Base-by-base conservation (phyloP, 2,888 invertebrate species). In the Eurois occulta region DNA sequence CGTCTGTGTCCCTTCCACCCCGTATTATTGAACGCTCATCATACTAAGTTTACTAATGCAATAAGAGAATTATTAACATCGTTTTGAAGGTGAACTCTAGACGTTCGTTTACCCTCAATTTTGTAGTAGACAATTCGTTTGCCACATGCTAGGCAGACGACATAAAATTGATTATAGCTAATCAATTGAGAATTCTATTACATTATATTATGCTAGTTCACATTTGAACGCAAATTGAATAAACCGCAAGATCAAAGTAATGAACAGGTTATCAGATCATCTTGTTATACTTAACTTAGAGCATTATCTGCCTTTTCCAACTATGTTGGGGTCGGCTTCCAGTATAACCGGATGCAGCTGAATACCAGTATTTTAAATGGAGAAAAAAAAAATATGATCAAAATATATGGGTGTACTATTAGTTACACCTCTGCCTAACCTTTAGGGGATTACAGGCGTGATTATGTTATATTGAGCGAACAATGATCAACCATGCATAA, bases 101-200 rank as follows among this genome's bases (percentile, higher is more conserved):
- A 28, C 58, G 75, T 69, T 43, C 58, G 18, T 58, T 69, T 35
- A 78, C 58, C 64, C 58, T 16, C 16, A 66, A 52, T 80, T 70
- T 58, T 60, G 58, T 66, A 35, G 64, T 11, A 52, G 21, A 75
- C 58, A 58, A 66, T 73, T 35, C 7, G 48, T 80, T 80, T 24
- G 58, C 58, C 80, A 43, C 80, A 80, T 64, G 67, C 76, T 72
- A 58, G 18, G 48, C 48, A 64, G 55, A 58, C 7, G 35, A 38
- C 62, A 52, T 77, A 16, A 35, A 28, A 67, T 35, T 1, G 10
- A 21, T 62, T 58, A 67, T 48, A 11, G 7, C 1, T 46, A 28
- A 55, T 58, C n/a, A 81, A 77, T 73, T 77, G 52, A 62, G 32
- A 46, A 24, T 70, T 43, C 32, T n/a, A 43, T 32, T 21, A 1